A percentile compares a stretch with the other conserved stretches of the same genome.
Evolutionary conservation across 2,797 vertebrate species (phyloP).

Genomic region (Carcharodon carcharias): DNA sequence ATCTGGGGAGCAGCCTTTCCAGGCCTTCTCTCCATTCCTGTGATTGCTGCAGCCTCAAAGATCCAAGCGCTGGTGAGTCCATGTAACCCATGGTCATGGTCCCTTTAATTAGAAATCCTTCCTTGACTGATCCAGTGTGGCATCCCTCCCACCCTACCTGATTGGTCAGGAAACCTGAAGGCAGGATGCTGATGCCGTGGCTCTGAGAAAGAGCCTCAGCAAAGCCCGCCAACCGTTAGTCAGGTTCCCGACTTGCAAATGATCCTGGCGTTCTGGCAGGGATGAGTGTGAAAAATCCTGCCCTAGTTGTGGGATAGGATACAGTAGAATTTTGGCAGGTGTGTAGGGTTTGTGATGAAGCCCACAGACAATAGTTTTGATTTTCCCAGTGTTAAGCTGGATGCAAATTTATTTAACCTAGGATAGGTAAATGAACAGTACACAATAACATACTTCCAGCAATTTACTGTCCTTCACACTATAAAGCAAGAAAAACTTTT

Average conservation of each 20-base stretch:
- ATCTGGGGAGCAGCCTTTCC: background rate
- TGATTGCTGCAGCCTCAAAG: background rate
- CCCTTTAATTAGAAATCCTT: background rate
- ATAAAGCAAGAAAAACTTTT: background rate
- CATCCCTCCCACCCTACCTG: background rate
- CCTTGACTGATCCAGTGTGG: background rate
- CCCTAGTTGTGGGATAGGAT: background rate
- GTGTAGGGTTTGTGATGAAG: background rate
- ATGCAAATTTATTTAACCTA: background rate
- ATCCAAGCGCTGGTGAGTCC: background rate
- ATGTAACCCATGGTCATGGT: background rate
- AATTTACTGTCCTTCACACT: background rate
- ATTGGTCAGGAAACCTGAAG: background rate
- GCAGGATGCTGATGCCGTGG: background rate
- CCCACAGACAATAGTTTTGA: background rate
- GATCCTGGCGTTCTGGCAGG: background rate
- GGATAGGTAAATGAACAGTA: background rate
- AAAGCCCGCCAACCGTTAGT: too few relatives aligned
- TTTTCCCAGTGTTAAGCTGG: background rate
- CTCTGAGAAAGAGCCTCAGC: background rate
- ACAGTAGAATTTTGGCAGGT: background rate
- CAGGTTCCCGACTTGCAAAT: background rate
- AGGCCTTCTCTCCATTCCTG: background rate
- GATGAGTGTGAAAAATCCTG: too few relatives aligned
- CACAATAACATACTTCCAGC: background rate